Conservation (phyloP, 2,113 vertebrate genomes). For the Mungos mungo region DNA sequence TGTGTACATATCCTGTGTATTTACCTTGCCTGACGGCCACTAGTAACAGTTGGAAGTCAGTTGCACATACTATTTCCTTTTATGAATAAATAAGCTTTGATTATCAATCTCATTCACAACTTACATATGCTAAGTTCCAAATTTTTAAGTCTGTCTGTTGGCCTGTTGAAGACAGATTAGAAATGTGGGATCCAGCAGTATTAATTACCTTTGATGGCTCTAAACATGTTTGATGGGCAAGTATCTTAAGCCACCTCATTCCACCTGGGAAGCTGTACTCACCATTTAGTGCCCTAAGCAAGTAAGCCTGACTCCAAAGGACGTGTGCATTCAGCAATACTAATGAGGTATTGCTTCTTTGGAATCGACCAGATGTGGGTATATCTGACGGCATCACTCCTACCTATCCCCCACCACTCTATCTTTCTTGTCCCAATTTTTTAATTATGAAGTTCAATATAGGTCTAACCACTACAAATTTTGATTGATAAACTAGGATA, state of each 20-base stretch:
- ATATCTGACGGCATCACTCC: slow-evolving; percentile 48
- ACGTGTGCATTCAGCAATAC: background rate
- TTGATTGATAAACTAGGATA: background rate
- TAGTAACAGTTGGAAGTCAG: background rate
- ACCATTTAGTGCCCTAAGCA: slow-evolving; percentile 27
- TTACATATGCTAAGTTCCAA: background rate
- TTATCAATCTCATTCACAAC: background rate
- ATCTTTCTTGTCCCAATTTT: slow-evolving; percentile 49
- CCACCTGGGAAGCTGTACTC: slow-evolving; percentile 53
- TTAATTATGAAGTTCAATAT: slow-evolving; percentile 24
- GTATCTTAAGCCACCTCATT: slow-evolving; percentile 50
- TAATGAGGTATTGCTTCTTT: background rate
- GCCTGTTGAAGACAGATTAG: background rate
- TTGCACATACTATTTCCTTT: background rate
- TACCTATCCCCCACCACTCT: background rate
- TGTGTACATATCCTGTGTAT: background rate
- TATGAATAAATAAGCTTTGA: background rate
- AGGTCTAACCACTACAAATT: slow-evolving; percentile 46
- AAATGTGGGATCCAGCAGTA: background rate
- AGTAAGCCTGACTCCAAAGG: slow-evolving; percentile 52
- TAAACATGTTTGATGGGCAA: background rate
- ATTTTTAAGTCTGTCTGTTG: background rate
- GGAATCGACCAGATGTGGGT: slow-evolving; percentile 48
- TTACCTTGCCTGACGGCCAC: background rate
- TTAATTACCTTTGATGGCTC: slow-evolving; percentile 38